Evolutionary conservation across 2,797 vertebrate species (phyloP).

Genomic region (Sardinella longiceps): DNA sequence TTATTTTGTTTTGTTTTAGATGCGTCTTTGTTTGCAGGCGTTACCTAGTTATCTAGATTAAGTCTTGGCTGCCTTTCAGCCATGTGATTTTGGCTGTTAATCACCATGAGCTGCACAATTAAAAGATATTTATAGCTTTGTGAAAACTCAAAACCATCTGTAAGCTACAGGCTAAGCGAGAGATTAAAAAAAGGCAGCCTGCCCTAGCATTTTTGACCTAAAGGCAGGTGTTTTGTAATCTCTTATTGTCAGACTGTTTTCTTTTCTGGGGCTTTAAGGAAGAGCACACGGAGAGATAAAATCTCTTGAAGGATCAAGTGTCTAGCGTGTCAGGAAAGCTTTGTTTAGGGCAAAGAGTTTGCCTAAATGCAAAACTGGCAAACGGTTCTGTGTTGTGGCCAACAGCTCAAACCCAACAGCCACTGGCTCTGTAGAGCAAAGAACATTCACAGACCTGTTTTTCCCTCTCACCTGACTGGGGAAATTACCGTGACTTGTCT

Average conservation of each 20-base stretch:
- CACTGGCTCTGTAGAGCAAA: background rate
- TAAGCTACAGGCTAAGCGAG: background rate
- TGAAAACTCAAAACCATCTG: background rate
- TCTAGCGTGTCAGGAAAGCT: background rate
- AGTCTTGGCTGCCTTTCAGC: background rate
- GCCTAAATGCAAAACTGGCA: background rate
- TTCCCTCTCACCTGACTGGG: background rate
- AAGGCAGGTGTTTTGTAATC: background rate
- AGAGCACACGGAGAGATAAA: background rate
- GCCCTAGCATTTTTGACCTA: background rate
- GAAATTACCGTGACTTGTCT: constrained; percentile 51
- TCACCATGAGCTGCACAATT: background rate
- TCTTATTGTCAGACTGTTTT: background rate
- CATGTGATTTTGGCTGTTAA: background rate
- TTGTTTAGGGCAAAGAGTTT: background rate
- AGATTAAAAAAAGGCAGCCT: background rate
- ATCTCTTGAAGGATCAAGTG: background rate
- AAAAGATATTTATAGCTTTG: background rate
- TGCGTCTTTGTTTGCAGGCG: background rate
- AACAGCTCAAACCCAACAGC: no score
- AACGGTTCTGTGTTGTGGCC: background rate
- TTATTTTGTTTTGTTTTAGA: background rate
- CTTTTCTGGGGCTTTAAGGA: background rate
- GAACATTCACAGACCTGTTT: background rate
- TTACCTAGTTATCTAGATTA: background rate